Conservation (phyloP, 2,113 vertebrate species). For the Acanthisitta chloris region DNA sequence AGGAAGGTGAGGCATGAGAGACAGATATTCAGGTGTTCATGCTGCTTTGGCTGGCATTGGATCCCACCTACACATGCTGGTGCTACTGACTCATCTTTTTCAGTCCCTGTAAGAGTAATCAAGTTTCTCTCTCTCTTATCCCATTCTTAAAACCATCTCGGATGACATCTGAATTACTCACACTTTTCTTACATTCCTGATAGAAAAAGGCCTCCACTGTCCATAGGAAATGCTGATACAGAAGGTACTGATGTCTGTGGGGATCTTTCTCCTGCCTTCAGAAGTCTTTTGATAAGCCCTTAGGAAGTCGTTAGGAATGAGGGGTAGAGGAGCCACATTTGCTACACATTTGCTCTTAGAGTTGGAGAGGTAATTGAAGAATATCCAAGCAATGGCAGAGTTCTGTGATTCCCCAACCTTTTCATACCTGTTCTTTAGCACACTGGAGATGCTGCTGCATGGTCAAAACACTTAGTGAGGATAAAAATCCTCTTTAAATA, state of each 20-base stretch:
- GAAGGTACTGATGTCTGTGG: background rate
- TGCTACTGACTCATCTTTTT: background rate
- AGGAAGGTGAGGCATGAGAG: background rate
- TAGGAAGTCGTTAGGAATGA: background rate
- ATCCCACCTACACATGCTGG: background rate
- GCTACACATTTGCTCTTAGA: background rate
- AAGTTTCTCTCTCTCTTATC: background rate
- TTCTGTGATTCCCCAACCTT: background rate
- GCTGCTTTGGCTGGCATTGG: background rate
- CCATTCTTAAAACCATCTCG: background rate
- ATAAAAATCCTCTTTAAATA: background rate
- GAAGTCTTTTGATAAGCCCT: background rate
- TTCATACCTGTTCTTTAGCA: background rate
- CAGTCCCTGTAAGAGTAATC: background rate
- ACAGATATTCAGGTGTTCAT: background rate
- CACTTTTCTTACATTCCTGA: background rate
- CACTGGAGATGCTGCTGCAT: background rate
- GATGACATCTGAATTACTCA: background rate
- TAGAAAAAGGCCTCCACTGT: background rate
- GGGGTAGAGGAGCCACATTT: background rate
- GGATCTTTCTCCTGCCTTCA: background rate
- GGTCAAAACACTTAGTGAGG: background rate
- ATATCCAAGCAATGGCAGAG: background rate
- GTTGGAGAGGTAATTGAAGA: background rate
- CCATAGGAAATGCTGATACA: background rate